Conservation (phyloP, 2,113 vertebrate genomes). For the Probosciger aterrimus region DNA sequence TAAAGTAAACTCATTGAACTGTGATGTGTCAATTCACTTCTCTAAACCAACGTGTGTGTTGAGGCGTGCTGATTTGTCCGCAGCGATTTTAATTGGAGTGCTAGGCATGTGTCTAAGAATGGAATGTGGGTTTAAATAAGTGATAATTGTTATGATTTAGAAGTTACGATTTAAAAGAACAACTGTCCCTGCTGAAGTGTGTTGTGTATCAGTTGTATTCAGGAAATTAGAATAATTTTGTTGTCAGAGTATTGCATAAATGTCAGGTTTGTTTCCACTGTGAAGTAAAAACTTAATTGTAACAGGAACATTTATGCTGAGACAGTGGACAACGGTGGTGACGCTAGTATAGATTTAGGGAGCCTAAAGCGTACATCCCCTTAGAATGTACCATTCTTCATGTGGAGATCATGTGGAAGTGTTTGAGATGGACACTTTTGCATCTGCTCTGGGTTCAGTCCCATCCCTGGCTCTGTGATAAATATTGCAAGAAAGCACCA, state of each 20-base stretch:
- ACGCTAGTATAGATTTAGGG: not conserved
- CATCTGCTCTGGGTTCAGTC: not conserved
- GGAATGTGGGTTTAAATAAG: not conserved
- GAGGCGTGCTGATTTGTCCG: not conserved
- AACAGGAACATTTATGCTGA: not conserved
- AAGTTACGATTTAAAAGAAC: not conserved
- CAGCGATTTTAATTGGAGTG: not conserved
- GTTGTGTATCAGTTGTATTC: not conserved
- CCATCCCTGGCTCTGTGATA: not conserved
- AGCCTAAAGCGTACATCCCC: accelerated
- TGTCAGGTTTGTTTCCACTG: not conserved
- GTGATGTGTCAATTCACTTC: not conserved
- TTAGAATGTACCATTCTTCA: not conserved
- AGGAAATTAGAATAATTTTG: not conserved
- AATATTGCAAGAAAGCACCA: not conserved
- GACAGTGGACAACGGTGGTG: not conserved
- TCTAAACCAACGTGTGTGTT: not conserved
- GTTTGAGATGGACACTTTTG: not conserved
- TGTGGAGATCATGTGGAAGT: accelerated
- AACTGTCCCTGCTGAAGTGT: not conserved
- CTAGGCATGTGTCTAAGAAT: not conserved
- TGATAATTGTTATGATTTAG: not conserved
- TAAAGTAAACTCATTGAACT: not conserved
- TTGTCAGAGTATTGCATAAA: not conserved
- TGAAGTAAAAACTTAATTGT: not conserved